Percentiles rank a stretch among this genome's conserved stretches.
Evolutionary conservation across 2,888 invertebrate genomes (phyloP).

Genomic region (Cryptophagus acutangulus): DNA sequence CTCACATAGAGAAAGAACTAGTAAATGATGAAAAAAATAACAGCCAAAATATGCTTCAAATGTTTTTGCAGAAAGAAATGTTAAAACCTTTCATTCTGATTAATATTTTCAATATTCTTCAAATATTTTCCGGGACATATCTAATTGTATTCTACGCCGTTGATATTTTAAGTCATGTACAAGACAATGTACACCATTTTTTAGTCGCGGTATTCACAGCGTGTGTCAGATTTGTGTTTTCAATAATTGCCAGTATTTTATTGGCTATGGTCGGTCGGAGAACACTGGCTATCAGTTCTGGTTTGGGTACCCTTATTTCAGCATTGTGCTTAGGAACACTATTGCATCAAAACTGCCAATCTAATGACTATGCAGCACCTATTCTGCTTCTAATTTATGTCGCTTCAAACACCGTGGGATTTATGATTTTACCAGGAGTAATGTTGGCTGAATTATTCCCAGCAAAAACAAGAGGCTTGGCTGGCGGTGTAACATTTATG

Average conservation of each 20-base stretch:
- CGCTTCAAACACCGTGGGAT: constrained; percentile 66
- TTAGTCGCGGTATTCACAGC: constrained; percentile 67
- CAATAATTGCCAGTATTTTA: constrained; percentile 61
- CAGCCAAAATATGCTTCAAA: too few relatives aligned
- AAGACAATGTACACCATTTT: constrained; percentile 48
- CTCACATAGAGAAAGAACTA: constrained; percentile 55
- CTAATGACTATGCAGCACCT: constrained; percentile 45
- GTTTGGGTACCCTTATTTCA: constrained; percentile 61
- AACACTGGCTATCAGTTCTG: constrained; percentile 61
- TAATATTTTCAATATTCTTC: constrained; percentile 66
- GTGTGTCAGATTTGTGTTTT: constrained; percentile 59
- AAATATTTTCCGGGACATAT: constrained; percentile 71
- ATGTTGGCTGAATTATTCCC: constrained; percentile 74
- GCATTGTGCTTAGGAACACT: constrained; percentile 57
- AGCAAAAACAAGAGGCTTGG: constrained; percentile 66
- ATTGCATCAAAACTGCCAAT: constrained; percentile 44
- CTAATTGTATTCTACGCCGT: constrained; percentile 75
- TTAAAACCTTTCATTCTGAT: constrained; percentile 69
- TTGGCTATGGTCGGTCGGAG: constrained; percentile 62
- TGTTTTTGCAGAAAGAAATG: constrained; percentile 56
- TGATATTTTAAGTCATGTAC: constrained; percentile 59
- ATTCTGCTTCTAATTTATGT: constrained; percentile 63
- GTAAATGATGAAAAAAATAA: too few relatives aligned
- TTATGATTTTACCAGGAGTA: constrained; percentile 69
- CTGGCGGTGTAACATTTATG: constrained; percentile 69